Base-by-base conservation (phyloP, 2,888 invertebrate genomes). In the Thumatha senex region DNA sequence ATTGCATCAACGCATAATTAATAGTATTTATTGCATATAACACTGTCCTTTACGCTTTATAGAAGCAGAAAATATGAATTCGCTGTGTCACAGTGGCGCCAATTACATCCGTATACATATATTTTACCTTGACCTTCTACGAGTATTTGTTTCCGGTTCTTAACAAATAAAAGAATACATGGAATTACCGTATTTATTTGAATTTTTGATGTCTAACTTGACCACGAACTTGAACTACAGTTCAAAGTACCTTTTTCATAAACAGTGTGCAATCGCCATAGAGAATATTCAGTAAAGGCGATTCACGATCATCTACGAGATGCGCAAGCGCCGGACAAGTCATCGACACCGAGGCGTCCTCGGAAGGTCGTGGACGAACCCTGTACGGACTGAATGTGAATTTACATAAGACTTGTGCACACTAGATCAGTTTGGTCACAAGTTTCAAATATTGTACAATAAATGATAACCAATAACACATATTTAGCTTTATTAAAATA, bases 341-440 rank as follows among this genome's bases (percentile, higher is more conserved):
- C 82, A 79, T 80, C 80, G 82, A 81, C 82, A 74, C 80, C 68
- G 74, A 61, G 59, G 74, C 76, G 80, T 81, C 80, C 80, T 81
- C 80, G 76, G 76, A 81, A 81, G 80, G 80, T 81, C 80, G 78
- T 67, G 60, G 62, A 63, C 70, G 72, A 59, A 65, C 63, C 63
- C 72, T 68, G 66, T 71, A 76, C 63, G 67, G 63, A 71, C 66
- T 62, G 62, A 42, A 40, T 29, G 51, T 56, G 54, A 56, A 65
- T 68, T 74, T 73, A 51, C 51, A 40, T 52, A 44, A 51, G 31
- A 40, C 42, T 12, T 2, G 39, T 15, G 35, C 49, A 44, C 44
- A 49, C 43, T 30, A 24, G 15, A 11, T 5, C 2, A 24, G 5
- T 5, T 24, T 5, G 18, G 18, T 24, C 18, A 24, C 3, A 24